Base-by-base conservation (phyloP, 2,888 invertebrate genomes). In the Melipona bicolor region DNA sequence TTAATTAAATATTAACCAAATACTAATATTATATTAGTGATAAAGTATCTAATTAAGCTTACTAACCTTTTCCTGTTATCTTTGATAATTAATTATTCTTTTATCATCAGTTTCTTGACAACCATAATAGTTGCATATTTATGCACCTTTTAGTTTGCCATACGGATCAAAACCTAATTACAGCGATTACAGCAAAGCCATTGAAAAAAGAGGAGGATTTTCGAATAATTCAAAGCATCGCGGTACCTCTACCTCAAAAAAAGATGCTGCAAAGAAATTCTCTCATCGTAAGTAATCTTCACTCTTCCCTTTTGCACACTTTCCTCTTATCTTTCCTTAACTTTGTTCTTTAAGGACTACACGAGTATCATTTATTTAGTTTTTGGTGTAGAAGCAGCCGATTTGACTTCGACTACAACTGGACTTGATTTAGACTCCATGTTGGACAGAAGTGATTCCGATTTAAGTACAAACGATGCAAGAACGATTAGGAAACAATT, bases 401-500 rank as follows among this genome's bases (percentile, higher is more conserved):
- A 97, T 93, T 95, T 97, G 93, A 97, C 97, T 0, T 97, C 97
- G 0, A 97, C 97, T 0, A 97, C 97, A 0, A 97, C 97, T 0
- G 97, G 97, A 75, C 95, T 97, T 69, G 97, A 97, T 94, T 95
- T 97, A 84, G 97, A 98, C 76, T 98, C 97, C 0, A 96, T 98
- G 94, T 94, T 98, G 78, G 98, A 98, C 90, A 97, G 96, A 27
- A 97, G 97, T 0, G 97, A 97, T 93, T 97, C 97, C 73, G 97
- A 97, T 92, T 96, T 97, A 21, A 97, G 97, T 61, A 97, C 97
- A 0, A 96, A 96, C 3, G 97, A 97, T 93, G 97, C 97, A 3
- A 95, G 97, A 88, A 97, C 97, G 54, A 97, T 98, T 86, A 95
- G 97, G 43, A 96, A 97, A 84, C 98, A 98, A 93, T 95, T 98